Evolutionary conservation across 2,888 invertebrate genomes (phyloP), one percentile per base, ranked within the genome.

Genomic region (Pogonocherus hispidulus): DNA sequence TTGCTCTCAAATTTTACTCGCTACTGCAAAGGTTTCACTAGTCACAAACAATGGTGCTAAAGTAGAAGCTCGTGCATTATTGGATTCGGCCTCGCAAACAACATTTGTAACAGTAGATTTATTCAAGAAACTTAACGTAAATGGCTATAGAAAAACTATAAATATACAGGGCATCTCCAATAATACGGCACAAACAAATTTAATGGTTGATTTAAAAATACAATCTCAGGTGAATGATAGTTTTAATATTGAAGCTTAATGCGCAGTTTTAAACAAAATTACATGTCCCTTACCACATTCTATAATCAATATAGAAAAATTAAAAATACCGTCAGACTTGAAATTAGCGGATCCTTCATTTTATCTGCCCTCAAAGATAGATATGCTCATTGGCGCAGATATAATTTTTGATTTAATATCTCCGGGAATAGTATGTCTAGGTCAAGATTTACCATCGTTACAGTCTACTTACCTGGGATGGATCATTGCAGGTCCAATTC

Each of bases 401-500:
- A n/a, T n/a, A n/a, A n/a, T n/a, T n/a, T n/a, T n/a, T n/a, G n/a
- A n/a, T n/a, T n/a, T n/a, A n/a, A n/a, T n/a, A n/a, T n/a, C n/a
- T n/a, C n/a, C n/a, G n/a, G 49, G 49, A 23, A 2, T 51, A 51
- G 11, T 51, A n/a, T 11, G 23, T 1, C 22, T 51, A 22, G 49
- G 49, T 20, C 49, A 18, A 14, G n/a, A 51, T 11, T 51, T 51
- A 11, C 23, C 49, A 2, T 22, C 49, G 1, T 23, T 51, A 14
- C 49, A 51, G 23, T 22, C 20, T 22, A 51, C 22, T 3, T n/a
- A 23, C 3, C 6, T 51, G 22, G 49, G 49, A 11, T 51, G 49
- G 49, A 22, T 51, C 6, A 22, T 51, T 22, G 49, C 11, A 9
- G 49, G 49, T 51, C 49, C 49, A 51, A 51, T 51, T 1, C 49